Conservation (phyloP, 2,888 invertebrate genomes). For the Xestia rhomboidea region DNA sequence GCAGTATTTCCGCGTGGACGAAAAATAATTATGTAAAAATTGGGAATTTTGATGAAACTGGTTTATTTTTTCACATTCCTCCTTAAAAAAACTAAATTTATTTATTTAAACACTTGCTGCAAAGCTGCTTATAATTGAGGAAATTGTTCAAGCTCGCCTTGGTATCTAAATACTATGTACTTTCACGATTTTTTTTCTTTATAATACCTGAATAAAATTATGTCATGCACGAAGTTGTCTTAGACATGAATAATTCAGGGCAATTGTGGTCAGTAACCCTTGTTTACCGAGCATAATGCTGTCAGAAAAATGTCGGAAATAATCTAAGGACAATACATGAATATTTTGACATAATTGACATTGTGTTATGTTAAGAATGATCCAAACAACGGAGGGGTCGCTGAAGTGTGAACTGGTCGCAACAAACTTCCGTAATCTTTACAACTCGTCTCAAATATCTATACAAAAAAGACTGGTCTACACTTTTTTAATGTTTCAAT, state of each 20-base stretch:
- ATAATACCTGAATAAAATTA: slow-evolving; percentile 13
- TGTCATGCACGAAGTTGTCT: not conserved
- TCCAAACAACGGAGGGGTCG: not conserved
- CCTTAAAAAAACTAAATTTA: not conserved
- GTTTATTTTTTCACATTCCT: not conserved
- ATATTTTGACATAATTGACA: slow-evolving; percentile 30
- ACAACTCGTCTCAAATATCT: slow-evolving; percentile 34
- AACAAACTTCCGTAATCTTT: slow-evolving; percentile 40
- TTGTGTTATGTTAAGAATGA: slow-evolving; percentile 1
- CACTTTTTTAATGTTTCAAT: slow-evolving; percentile 37
- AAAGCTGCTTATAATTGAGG: slow-evolving; percentile 18
- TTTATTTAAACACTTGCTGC: not conserved
- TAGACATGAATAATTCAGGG: not conserved
- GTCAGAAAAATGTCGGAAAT: slow-evolving; percentile 35
- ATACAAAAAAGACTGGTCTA: slow-evolving; percentile 36
- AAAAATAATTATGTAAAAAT: not conserved
- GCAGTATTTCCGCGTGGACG: not conserved
- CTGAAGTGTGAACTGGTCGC: slow-evolving; percentile 2
- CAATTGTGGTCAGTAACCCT: not conserved
- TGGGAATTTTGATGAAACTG: slow-evolving; percentile 8
- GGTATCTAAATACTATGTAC: slow-evolving; percentile 14
- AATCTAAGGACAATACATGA: slow-evolving; percentile 22
- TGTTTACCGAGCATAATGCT: not conserved
- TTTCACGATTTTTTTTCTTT: slow-evolving; percentile 18
- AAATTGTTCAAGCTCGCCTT: slow-evolving; percentile 34